These are phyloP conservation scores for Pelobates fuscus DNA, from an alignment of 2,113 vertebrate species.

Conservation along the genomic window DNA sequence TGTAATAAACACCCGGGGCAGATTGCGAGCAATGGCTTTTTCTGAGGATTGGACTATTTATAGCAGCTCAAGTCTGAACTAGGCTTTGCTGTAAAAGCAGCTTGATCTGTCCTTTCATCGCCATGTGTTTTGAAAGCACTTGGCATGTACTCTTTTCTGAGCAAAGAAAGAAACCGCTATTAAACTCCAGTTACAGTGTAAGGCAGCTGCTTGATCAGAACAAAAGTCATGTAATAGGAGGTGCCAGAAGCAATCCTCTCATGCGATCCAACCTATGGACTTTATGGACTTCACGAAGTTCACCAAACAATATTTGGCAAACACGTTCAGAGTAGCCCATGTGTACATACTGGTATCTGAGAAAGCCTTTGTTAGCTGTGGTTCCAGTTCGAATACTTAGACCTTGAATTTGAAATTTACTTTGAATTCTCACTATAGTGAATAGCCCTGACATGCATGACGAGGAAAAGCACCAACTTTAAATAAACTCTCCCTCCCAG, in stretches of 20 bases:
- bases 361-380: slow-evolving; percentile 9
- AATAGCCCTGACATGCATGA: no score
- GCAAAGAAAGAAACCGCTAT: slow-evolving; percentile 52
- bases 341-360: slow-evolving; percentile 3
- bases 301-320: not conserved
- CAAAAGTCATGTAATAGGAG: slow-evolving; percentile 37
- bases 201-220: slow-evolving; percentile 42
- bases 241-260: slow-evolving; percentile 53
- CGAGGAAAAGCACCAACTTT: no score
- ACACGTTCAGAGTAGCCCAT: slow-evolving; percentile 44
- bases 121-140: slow-evolving; percentile 56
- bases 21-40: slow-evolving; percentile 3
- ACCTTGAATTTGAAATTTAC: no score
- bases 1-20: slow-evolving; percentile 9
- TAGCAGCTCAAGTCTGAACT: slow-evolving; percentile 58
- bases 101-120: slow-evolving; percentile 61
- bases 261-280: slow-evolving; percentile 46
- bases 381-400: no score
- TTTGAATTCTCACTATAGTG: no score
- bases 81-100: slow-evolving; percentile 54
- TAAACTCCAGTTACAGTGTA: slow-evolving; percentile 21
- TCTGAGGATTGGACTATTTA: slow-evolving; percentile 63
- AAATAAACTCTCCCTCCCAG: no score
- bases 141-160: slow-evolving; percentile 49
- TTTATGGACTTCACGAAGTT: no score